phyloP scores from a whole-genome alignment of 2,888 invertebrate species.

The Acanthococcus lagerstroemiae region DNA sequence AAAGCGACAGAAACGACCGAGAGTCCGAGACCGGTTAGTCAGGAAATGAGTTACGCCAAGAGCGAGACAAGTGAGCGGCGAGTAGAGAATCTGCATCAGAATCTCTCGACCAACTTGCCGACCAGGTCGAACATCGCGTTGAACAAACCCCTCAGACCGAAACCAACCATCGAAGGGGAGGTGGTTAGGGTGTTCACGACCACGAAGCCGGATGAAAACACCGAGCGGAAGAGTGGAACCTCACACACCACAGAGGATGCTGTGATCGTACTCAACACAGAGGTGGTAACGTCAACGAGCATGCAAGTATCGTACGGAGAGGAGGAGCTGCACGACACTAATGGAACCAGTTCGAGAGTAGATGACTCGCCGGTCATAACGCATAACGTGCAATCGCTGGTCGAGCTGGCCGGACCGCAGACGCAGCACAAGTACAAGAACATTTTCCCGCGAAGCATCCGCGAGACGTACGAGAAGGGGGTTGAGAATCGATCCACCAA shows the following conservation, averaged over 20 bases:
- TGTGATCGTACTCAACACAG: conserved; percentile 31
- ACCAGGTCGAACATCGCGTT: conserved; percentile 70
- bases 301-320: conserved; percentile 31
- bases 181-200: background rate
- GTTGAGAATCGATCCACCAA: background rate
- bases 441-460: conserved; percentile 17
- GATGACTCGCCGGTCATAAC: background rate
- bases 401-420: background rate
- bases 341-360: background rate
- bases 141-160: conserved; percentile 50
- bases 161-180: conserved; percentile 27
- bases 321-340: background rate
- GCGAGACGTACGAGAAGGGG: background rate
- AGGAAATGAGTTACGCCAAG: too few species aligned
- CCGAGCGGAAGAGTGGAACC: conserved; percentile 2
- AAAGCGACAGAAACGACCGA: too few species aligned
- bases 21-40: too few species aligned
- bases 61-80: too few species aligned
- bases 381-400: conserved; percentile 3
- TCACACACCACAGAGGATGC: conserved; percentile 2
- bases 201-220: background rate
- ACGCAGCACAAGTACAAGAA: conserved; percentile 8
- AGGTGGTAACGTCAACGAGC: conserved; percentile 33
- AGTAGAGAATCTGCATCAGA: too few species aligned
- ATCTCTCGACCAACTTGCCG: conserved; percentile 42